Conservation (phyloP, 2,888 invertebrate species). For the Drosophila austrosaltans region DNA sequence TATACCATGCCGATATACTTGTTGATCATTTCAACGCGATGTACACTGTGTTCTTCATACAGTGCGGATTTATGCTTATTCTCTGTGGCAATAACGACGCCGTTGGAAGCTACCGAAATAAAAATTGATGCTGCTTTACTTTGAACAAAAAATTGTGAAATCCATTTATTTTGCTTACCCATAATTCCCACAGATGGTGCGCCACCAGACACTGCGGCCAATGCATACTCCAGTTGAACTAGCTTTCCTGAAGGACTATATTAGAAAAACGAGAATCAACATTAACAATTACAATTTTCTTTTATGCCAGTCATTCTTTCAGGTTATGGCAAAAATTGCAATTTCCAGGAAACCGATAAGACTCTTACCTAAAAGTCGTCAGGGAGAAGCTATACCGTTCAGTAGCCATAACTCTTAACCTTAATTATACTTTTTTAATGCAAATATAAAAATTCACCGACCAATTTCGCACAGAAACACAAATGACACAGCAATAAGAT, state of each 20-base stretch:
- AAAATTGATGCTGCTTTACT: background rate
- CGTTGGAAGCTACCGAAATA: slow-evolving; percentile 92
- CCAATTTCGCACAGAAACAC: slow-evolving; percentile 50
- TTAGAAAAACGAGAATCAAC: slow-evolving; percentile 67
- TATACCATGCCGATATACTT: slow-evolving; percentile 99
- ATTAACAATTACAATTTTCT: slow-evolving; percentile 9
- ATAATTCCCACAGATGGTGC: slow-evolving; percentile 99
- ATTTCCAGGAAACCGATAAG: background rate
- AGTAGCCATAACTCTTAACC: slow-evolving; percentile 88
- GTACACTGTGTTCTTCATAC: slow-evolving; percentile 98
- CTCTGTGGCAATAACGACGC: slow-evolving; percentile 99
- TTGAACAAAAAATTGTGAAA: background rate
- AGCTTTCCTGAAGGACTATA: slow-evolving; percentile 98
- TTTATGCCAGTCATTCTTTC: slow-evolving; percentile 73
- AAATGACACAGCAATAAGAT: slow-evolving; percentile 78
- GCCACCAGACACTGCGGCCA: slow-evolving; percentile 99
- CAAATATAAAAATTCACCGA: slow-evolving; percentile 51
- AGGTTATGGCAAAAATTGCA: slow-evolving; percentile 40
- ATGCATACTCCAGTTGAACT: slow-evolving; percentile 99
- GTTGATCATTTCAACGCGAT: slow-evolving; percentile 98
- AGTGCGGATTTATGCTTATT: slow-evolving; percentile 98
- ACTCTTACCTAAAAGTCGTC: slow-evolving; percentile 87
- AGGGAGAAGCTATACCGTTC: slow-evolving; percentile 98
- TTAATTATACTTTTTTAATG: slow-evolving; percentile 40
- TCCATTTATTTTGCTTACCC: slow-evolving; percentile 85